Base-by-base conservation (phyloP, 2,113 vertebrate species). In the Zosterops pallidus region DNA sequence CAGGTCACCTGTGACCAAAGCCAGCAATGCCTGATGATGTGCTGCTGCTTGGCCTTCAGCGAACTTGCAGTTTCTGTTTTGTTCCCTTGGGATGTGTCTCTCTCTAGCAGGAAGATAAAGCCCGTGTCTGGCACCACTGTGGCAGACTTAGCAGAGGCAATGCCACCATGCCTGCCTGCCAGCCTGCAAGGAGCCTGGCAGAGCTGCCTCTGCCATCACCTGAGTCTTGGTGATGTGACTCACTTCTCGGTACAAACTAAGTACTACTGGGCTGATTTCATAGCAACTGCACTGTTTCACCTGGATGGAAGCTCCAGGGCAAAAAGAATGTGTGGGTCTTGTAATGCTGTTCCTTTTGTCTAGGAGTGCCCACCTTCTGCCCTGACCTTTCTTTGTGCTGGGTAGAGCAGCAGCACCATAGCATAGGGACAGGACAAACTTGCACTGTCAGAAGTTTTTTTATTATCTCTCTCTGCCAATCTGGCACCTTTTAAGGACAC, bases 401-500 rank as follows among this genome's bases (percentile, higher is more conserved):
- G 22, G 53, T 50, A 86, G 50, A 72, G 35, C 37, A 72, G 82
- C 2, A 1, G 75, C 47, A 65, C 31, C 2, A 4, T 11, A 67
- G 80, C 42, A 37, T 12, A 49, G 14, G 25, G 64, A 25, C 49
- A 78, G 80, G 41, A 90, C 68, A 69, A 94, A 90, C 64, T 60
- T 88, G 79, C 93, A 78, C 25, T 57, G 83, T 95, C 90, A 89
- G 94, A 92, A 83, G 41, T 15, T 84, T 78, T 92, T 95, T 88
- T 87, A 74, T 85, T 86, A 92, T 53, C 41, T 83, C 5, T 0
- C 56, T 69, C 60, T 96, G 88, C 80, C 76, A 78, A 41, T 84
- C 71, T 95, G 90, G 88, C 88, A 53, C 83, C 76, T 79, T 86
- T 81, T 63, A 90, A 72, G n/a, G 85, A 39, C 41, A 16, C 71